A percentile compares a stretch with the other conserved stretches of the same genome.
Conservation (phyloP, 2,888 invertebrate genomes). For the Scaptomyza parva region DNA sequence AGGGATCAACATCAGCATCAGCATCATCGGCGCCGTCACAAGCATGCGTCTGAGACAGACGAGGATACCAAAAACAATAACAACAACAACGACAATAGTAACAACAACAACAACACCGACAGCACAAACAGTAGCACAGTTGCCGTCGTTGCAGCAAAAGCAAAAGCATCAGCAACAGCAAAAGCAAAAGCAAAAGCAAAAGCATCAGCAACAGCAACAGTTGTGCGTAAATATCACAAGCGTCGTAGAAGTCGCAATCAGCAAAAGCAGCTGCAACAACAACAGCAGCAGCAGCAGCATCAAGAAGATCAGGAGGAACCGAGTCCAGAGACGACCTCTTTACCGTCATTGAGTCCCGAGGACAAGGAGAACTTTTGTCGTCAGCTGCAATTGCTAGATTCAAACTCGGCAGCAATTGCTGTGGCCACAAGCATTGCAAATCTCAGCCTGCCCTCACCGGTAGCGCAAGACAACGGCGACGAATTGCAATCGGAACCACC, state of each 20-base stretch:
- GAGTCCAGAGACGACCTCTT: conserved; percentile 45
- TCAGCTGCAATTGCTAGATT: conserved; percentile 66
- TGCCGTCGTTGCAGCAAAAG: conserved; percentile 18
- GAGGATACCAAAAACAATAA: conserved; percentile 48
- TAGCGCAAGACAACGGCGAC: conserved; percentile 57
- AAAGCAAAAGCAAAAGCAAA: conserved; percentile 23
- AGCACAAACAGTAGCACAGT: conserved; percentile 33
- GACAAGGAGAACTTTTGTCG: conserved; percentile 83
- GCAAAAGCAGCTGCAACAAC: conserved; percentile 25
- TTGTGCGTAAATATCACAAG: conserved; percentile 33
- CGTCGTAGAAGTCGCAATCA: conserved; percentile 52
- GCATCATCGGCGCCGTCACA: conserved; percentile 74
- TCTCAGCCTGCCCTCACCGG: conserved; percentile 66
- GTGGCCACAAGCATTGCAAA: conserved; percentile 76
- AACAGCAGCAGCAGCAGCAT: conserved; percentile 14
- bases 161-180: conserved; percentile 31
- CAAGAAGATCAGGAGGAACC: conserved; percentile 19
- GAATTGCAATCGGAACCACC: conserved; percentile 22
- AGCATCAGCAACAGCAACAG: conserved; percentile 32
- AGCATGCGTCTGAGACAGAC: conserved; percentile 71
- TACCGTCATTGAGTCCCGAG: conserved; percentile 78
- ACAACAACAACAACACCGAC: conserved; percentile 37
- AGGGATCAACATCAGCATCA: conserved; percentile 58
- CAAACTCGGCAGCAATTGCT: conserved; percentile 71
- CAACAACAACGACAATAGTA: conserved; percentile 41